Base-by-base conservation (phyloP, 2,113 vertebrate genomes). In the Mixornis gularis region DNA sequence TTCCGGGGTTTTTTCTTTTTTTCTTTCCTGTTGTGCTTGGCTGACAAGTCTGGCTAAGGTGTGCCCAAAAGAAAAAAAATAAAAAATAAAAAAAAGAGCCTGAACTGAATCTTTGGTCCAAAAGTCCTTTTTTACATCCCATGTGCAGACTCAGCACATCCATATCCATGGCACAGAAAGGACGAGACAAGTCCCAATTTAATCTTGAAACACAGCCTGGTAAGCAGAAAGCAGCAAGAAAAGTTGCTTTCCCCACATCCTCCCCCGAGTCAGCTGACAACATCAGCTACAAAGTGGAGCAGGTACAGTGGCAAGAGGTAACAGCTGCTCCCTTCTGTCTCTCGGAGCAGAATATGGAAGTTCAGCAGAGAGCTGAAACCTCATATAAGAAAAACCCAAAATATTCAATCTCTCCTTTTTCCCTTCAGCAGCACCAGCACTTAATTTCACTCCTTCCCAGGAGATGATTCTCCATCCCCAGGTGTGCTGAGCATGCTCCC, bases 211-310 rank as follows among this genome's bases (percentile, higher is more conserved):
- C 21, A 46, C 48, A 40, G 30, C 36, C n/a, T 21, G 38, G 41
- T 27, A 21, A 94, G 29, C 21, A 32, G 19, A 56, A 13, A 26
- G 7, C 7, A 53, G 15, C 44, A 65, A 17, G 8, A 30, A 56
- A 52, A 44, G 30, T 10, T 53, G 8, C 7, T 55, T 24, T 21
- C 20, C 3, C 1, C 15, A 6, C 29, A 10, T 2, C 3, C 16
- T n/a, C 26, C 30, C 51, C 30, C 10, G 2, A 44, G 17, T 29
- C 41, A 84, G 40, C n/a, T 71, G 68, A 68, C 30, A 52, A 32
- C 1, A 7, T 26, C 41, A 79, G 79, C 69, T 73, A 32, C 52
- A 34, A 73, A 70, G 56, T 7, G 49, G 48, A 70, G 52, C 34
- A 46, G 53, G 56, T 46, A 34, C 0, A 10, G 63, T 11, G 22